A percentile compares a stretch with the other conserved stretches of the same genome.
These are phyloP conservation scores for Channa striata DNA, from an alignment of 2,797 vertebrate genomes.

Conservation along the genomic window DNA sequence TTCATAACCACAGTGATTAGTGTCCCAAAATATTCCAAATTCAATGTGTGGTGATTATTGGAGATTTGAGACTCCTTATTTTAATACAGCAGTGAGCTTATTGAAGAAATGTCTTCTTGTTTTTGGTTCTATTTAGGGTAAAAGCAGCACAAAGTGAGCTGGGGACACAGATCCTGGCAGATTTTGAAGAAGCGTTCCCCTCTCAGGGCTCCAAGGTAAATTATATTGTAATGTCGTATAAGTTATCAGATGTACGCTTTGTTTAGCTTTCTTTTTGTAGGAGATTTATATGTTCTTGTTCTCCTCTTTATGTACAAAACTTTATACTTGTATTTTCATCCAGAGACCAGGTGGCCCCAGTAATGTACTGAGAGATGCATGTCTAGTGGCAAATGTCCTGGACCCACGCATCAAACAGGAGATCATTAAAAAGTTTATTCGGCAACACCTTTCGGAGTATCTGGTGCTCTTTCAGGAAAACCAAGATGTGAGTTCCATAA, in stretches of 20 bases:
- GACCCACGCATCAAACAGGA: conserved; percentile 98
- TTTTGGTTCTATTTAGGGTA: conserved; percentile 83
- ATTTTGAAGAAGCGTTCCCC: conserved; percentile 98
- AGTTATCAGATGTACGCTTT: background rate
- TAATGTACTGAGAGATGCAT: conserved; percentile 96
- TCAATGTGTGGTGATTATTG: background rate
- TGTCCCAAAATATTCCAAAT: background rate
- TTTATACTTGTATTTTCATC: background rate
- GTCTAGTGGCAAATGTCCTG: conserved; percentile 95
- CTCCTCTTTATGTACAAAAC: background rate
- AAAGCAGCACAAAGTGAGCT: conserved; percentile 96
- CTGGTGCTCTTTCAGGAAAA: conserved; percentile 99
- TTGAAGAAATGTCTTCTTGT: conserved; percentile 20
- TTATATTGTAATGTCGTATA: background rate
- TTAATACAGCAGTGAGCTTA: background rate
- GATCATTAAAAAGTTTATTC: conserved; percentile 99
- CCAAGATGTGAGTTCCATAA: conserved; percentile 91
- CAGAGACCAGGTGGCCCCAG: conserved; percentile 95
- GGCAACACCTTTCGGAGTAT: conserved; percentile 97
- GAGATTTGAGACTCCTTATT: too few relatives aligned
- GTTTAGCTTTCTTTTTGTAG: background rate
- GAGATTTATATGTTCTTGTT: background rate
- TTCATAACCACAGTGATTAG: too few relatives aligned
- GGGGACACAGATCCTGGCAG: conserved; percentile 97
- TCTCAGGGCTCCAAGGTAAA: conserved; percentile 96